These are phyloP conservation scores for Malurus alboscapulatus DNA, from an alignment of 2,113 vertebrate genomes.

Conservation along the genomic window DNA sequence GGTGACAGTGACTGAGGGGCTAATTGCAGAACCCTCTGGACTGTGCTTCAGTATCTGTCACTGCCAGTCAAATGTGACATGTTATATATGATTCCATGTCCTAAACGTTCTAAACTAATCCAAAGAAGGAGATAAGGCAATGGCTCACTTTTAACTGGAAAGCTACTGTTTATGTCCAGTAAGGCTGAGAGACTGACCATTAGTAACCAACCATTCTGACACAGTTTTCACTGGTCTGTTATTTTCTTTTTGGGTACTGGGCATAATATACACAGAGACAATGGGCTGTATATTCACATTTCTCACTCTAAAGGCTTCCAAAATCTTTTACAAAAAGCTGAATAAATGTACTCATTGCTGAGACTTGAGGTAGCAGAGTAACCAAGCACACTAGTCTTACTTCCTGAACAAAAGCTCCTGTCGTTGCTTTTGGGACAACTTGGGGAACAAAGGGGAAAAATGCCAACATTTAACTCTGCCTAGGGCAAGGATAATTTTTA, in stretches of 20 bases:
- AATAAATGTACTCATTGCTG: background rate
- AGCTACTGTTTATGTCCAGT: background rate
- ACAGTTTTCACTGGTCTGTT: background rate
- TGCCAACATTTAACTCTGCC: background rate
- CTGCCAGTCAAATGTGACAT: constrained; percentile 51
- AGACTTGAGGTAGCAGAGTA: background rate
- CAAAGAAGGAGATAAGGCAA: constrained; percentile 19
- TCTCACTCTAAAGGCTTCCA: background rate
- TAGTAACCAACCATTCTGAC: background rate
- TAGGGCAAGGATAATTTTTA: background rate
- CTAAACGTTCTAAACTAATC: constrained; percentile 28
- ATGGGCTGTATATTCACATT: background rate
- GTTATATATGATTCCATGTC: constrained; percentile 1
- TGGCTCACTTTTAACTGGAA: background rate
- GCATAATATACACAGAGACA: background rate
- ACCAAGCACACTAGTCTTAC: background rate
- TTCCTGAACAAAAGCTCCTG: background rate
- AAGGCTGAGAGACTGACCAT: background rate
- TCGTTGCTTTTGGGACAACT: background rate
- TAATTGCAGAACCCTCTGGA: constrained; percentile 63
- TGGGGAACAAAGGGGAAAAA: background rate
- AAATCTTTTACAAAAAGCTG: background rate
- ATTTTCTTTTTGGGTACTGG: background rate
- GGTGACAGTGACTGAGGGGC: constrained; percentile 61
- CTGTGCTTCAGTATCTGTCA: constrained; percentile 35